Evolutionary conservation across 2,888 invertebrate species (phyloP), one percentile per base, ranked within the genome.

Genomic region (Ochropleura leucogaster): DNA sequence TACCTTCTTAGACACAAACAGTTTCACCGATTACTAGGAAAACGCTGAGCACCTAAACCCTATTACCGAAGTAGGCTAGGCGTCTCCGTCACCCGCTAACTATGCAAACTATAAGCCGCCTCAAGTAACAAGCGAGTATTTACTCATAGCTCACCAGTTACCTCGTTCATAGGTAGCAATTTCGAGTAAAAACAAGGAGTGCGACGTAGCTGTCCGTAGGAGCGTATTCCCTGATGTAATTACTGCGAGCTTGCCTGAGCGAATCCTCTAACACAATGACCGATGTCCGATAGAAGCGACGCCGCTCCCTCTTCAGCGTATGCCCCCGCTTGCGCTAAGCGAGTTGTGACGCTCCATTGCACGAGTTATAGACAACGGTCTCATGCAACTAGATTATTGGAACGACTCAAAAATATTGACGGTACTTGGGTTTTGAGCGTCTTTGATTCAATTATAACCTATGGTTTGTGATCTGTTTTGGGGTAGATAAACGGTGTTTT

Each of bases 171-270:
- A 80, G 81, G 81, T 82, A 80, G 51, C 88, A 87, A 87, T 87
- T 91, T 82, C 85, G 89, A 89, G 89, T 92, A 92, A 94, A 93
- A 94, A 93, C 92, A 91, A 87, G 89, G 84, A 89, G 88, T 88
- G 85, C 84, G 77, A 66, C 81, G 89, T 89, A 88, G 87, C 88
- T 76, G 75, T 84, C 81, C 87, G 85, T 86, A 79, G 89, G 85
- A 88, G 89, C 89, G 92, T 94, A 95, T 95, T 96, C 96, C 95
- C 96, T 92, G 93, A 95, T 94, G 95, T 95, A 95, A 96, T 96
- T 96, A 96, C 92, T 84, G 89, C 80, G 89, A 90, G 90, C 92
- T 90, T 90, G 93, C 89, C 90, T 90, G 93, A 93, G 91, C 93
- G 93, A 88, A 86, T 92, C 90, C 88, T 87, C 91, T 95, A 95